phyloP scores from a whole-genome alignment of 2,888 invertebrate genomes.

The Euclidia mi region DNA sequence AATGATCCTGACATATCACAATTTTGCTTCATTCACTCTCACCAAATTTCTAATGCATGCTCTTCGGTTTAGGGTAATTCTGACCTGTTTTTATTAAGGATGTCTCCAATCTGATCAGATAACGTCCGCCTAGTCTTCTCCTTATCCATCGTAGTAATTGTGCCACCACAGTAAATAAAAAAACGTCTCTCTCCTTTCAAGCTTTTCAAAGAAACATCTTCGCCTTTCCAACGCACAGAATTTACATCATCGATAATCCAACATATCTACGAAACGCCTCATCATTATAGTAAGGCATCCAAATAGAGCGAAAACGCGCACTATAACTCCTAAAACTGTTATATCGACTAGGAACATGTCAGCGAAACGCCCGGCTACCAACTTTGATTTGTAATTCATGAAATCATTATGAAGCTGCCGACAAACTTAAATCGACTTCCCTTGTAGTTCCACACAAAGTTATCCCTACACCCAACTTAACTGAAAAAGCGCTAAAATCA shows the following conservation, averaged over 20 bases:
- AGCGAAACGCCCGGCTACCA: slow-evolving; percentile 44
- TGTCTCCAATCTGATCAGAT: no score
- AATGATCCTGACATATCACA: no score
- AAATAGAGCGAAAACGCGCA: slow-evolving; percentile 4
- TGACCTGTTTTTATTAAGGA: no score
- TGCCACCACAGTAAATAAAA: no score
- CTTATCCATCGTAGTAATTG: no score
- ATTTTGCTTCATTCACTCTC: no score
- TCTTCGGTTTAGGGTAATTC: no score
- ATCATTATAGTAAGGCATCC: not conserved
- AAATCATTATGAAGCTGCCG: slow-evolving; percentile 66
- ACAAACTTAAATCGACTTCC: slow-evolving; percentile 72
- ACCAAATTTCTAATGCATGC: no score
- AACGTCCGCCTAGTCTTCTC: no score
- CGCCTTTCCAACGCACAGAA: no score
- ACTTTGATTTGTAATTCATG: slow-evolving; percentile 70
- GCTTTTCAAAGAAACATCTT: no score
- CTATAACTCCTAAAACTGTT: slow-evolving; percentile 24
- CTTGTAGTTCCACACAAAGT: slow-evolving; percentile 60
- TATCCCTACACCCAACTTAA: slow-evolving; percentile 16
- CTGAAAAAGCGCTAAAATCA: slow-evolving; percentile 20
- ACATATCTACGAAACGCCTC: not conserved
- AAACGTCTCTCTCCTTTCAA: no score
- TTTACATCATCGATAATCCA: not conserved
- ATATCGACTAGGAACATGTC: slow-evolving; percentile 41